Evolutionary conservation across 2,113 vertebrate genomes (phyloP).

Genomic region (Coptodon bakossiorum): DNA sequence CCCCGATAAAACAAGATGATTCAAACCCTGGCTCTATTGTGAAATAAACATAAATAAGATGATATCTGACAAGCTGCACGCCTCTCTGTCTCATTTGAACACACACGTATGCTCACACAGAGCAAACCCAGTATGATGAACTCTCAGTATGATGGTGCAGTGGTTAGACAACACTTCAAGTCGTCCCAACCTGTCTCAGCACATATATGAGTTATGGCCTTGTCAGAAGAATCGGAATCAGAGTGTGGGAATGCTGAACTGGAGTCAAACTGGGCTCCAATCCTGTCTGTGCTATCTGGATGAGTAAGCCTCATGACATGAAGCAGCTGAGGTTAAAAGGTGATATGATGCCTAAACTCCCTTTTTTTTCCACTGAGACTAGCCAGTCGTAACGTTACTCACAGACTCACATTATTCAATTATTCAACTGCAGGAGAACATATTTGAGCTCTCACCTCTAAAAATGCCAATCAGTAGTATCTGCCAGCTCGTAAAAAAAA

Average conservation of each 20-base stretch:
- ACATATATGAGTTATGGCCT: constrained; percentile 18
- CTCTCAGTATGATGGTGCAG: not conserved
- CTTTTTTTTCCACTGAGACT: not conserved
- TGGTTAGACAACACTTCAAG: constrained; percentile 8
- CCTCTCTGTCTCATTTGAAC: not conserved
- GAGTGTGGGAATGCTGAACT: constrained; percentile 19
- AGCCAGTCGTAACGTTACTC: not conserved
- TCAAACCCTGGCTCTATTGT: not conserved
- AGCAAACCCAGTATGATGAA: not conserved
- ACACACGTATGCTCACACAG: not conserved
- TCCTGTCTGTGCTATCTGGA: not conserved
- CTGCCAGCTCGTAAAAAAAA: not conserved
- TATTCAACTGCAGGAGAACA: not conserved
- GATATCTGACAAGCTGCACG: not conserved
- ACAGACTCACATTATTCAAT: not conserved
- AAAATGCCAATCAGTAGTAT: not conserved
- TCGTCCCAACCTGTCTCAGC: constrained; percentile 36
- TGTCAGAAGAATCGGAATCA: constrained; percentile 7
- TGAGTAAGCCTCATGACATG: not conserved
- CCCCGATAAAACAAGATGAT: not conserved
- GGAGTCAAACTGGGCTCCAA: not conserved
- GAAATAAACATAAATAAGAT: not conserved
- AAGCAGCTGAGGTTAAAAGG: not conserved
- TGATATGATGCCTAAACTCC: not conserved
- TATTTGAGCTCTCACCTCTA: not conserved